Evolutionary conservation across 30 jellyfish, hydroid and myxozoan species (phyloP), one percentile per base, ranked within the genome.

Genomic region (Clytia hemisphaerica): DNA sequence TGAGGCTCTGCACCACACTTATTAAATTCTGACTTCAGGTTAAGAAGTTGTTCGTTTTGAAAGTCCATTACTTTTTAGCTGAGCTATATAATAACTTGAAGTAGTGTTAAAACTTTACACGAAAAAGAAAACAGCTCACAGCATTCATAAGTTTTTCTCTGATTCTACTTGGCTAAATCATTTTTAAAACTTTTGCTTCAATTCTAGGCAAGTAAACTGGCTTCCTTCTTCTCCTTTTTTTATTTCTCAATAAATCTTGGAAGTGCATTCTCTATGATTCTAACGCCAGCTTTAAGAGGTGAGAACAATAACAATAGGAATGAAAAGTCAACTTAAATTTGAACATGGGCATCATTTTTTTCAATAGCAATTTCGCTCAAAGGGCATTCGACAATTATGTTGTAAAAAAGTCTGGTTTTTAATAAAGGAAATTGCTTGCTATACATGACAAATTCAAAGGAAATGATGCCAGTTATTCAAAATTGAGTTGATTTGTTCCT

Each of bases 211-310:
- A 61, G 45, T 4, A 40, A 27, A 37, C 28, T 75, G 24, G 66
- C 37, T 30, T 38, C 25, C 25, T 75, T 58, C 51, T 75, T 75
- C 34, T 75, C 88, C n/a, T 45, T 61, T n/a, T 75, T 75, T 54
- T 75, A 75, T 71, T 75, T 75, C 47, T 32, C 88, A 9, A 75
- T 75, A 38, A 75, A 75, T 45, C 22, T 75, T 28, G 88, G 88
- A 10, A 61, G 85, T 27, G 38, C 66, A 30, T 62, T 40, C 10
- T 75, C 88, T 22, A 75, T 75, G 88, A 69, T 75, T 46, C 38
- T 75, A 4, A 75, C 88, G 21, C 88, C 88, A n/a, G 32, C 66
- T 18, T 50, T 75, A 34, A 65, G 88, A 75, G 82, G 88, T 75
- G 36, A 33, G 84, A 16, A n/a, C n/a, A n/a, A n/a, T n/a, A n/a